Conservation (phyloP, 2,888 invertebrate genomes). For the Sceliomorpha sp. region DNA sequence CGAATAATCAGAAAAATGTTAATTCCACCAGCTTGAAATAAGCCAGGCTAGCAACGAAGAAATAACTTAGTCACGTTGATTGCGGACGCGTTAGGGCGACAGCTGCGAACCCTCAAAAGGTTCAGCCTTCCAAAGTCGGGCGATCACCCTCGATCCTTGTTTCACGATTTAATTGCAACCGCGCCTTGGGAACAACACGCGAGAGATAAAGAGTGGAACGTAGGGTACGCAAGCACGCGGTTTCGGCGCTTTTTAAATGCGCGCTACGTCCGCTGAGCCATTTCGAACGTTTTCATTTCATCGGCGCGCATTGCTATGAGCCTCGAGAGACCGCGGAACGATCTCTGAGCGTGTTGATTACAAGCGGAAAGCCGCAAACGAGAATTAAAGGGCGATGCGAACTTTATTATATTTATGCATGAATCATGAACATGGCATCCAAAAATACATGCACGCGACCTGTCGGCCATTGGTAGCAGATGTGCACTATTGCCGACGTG, state of each 20-base stretch:
- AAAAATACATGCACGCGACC: constrained; percentile 52
- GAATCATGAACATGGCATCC: constrained; percentile 49
- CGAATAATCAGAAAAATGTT: constrained; percentile 5
- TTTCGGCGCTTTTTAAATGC: constrained; percentile 50
- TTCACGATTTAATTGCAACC: constrained; percentile 66
- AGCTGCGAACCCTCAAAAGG: constrained; percentile 56
- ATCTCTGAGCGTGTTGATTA: constrained; percentile 58
- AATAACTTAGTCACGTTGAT: constrained; percentile 32
- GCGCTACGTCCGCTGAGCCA: constrained; percentile 41
- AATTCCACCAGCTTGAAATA: neutral
- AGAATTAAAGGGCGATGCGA: constrained; percentile 61
- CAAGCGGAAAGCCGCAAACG: constrained; percentile 53
- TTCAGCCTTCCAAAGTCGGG: constrained; percentile 47
- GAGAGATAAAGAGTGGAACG: constrained; percentile 36
- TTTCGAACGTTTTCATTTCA: constrained; percentile 62
- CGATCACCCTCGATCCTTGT: constrained; percentile 63
- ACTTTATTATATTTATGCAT: constrained; percentile 58
- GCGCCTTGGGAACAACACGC: constrained; percentile 53
- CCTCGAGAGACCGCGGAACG: constrained; percentile 61
- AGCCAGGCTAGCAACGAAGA: constrained; percentile 18
- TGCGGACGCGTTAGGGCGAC: constrained; percentile 50
- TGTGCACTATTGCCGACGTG: constrained; percentile 40
- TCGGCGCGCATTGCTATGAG: constrained; percentile 62
- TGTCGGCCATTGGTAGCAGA: constrained; percentile 39
- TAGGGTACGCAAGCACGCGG: constrained; percentile 17